Percentiles rank a stretch among this genome's conserved stretches.
Conservation (phyloP, 2,113 vertebrate genomes). For the Myotis lucifugus region DNA sequence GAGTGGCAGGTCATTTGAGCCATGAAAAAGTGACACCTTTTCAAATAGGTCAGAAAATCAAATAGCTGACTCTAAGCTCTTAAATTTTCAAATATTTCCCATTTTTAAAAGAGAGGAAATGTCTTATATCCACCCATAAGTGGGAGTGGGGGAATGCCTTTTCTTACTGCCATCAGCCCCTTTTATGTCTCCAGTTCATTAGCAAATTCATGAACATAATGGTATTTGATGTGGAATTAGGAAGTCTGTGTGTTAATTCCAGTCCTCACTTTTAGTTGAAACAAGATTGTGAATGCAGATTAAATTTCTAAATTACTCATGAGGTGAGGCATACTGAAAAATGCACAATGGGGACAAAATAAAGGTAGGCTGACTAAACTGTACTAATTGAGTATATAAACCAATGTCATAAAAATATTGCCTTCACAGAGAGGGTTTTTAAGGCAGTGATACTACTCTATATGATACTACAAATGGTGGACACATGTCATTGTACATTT, state of each 20-base stretch:
- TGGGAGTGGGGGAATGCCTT: not conserved
- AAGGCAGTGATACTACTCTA: not conserved
- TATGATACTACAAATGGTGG: not conserved
- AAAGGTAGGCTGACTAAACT: not conserved
- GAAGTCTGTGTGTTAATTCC: not conserved
- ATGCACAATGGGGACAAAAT: not conserved
- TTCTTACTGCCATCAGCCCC: not conserved
- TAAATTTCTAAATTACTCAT: constrained; percentile 39
- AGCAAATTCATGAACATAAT: not conserved
- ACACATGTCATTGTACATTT: not conserved
- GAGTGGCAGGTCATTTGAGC: not conserved
- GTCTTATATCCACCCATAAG: not conserved
- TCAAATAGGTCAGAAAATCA: constrained; percentile 26
- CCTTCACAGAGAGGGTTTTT: not conserved
- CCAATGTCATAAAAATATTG: constrained; percentile 16
- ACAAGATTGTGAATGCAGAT: not conserved
- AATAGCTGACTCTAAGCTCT: not conserved
- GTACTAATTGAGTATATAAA: not conserved
- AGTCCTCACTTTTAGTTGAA: not conserved
- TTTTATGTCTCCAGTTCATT: not conserved
- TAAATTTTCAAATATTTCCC: not conserved
- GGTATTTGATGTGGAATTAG: not conserved
- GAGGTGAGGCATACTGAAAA: not conserved
- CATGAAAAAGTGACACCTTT: constrained; percentile 1
- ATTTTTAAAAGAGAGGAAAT: not conserved